Evolutionary conservation across 2,888 invertebrate species (phyloP), one percentile per base, ranked within the genome.

Genomic region (Pollenia amentaria): DNA sequence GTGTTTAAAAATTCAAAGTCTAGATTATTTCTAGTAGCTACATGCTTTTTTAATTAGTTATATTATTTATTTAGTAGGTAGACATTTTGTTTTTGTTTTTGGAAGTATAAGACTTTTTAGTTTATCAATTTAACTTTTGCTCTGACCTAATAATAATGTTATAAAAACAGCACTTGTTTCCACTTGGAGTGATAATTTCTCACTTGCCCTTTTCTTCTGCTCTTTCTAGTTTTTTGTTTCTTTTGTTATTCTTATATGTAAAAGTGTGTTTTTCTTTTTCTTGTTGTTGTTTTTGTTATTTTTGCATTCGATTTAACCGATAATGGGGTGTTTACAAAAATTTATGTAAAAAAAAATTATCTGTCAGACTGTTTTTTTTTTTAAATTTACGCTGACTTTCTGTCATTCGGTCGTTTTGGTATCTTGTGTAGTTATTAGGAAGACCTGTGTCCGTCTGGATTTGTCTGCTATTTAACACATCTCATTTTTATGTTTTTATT

Each of bases 131-230:
- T 72, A 8, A 40, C 72, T 53, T 73, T 67, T 67, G 1, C 73
- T 16, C 60, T 16, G 1, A 42, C 2, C 73, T 7, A 84, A 84
- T 46, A 40, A 44, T n/a, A 48, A 18, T 48, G 29, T 55, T 77
- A n/a, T 70, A 53, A 76, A 57, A n/a, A 18, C 82, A 65, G 60
- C 87, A 87, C 87, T 87, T 87, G 87, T 64, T 84, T 73, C 77
- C 84, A 84, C 55, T 80, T 76, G 57, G 44, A 72, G 77, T 67
- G 79, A 80, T 83, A 84, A 84, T 82, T 85, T 80, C 84, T 84
- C 85, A 85, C 85, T 88, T 85, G 87, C 87, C 87, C 85, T 85
- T 85, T 85, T 87, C 73, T 72, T 80, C 38, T 48, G 46, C 29
- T 62, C 62, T 44, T 60, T 80, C 12, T 53, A 12, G 21, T 53